These are phyloP conservation scores for Battus philenor DNA, from an alignment of 1,140 invertebrate genomes.

Conservation along the genomic window DNA sequence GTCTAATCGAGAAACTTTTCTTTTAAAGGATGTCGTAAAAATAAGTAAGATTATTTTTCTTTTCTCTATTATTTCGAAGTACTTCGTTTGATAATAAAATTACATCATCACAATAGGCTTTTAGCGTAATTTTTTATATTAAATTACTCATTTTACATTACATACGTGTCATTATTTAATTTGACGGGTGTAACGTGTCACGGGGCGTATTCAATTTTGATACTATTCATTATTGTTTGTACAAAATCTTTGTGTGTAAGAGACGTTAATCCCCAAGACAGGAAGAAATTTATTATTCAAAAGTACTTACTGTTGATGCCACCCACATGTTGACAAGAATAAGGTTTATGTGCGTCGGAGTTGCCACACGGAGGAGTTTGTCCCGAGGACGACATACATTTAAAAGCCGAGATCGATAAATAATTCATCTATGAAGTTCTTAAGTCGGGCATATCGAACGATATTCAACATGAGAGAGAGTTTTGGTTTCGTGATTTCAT, in stretches of 20 bases:
- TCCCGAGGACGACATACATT: constrained; percentile 5
- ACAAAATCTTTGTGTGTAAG: no score
- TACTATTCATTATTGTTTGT: no score
- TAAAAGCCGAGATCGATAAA: constrained; percentile 17
- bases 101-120: no score
- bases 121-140: no score
- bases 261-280: no score
- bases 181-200: no score
- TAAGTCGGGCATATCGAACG: constrained; percentile 45
- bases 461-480: constrained; percentile 60
- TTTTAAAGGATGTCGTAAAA: constrained; percentile 1
- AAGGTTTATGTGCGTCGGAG: constrained; percentile 7
- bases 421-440: constrained; percentile 41
- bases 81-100: no score
- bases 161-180: no score
- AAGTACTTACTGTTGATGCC: neutral
- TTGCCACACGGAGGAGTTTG: constrained; percentile 1
- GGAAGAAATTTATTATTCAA: constrained; percentile 12
- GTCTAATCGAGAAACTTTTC: constrained; percentile 25
- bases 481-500: constrained; percentile 75
- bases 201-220: no score
- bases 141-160: no score
- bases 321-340: constrained; percentile 7
- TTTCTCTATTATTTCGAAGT: neutral
- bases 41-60: constrained; percentile 4